Evolutionary conservation across 2,113 vertebrate species (phyloP), one percentile per base, ranked within the genome.

Genomic region (Bubo scandiacus): DNA sequence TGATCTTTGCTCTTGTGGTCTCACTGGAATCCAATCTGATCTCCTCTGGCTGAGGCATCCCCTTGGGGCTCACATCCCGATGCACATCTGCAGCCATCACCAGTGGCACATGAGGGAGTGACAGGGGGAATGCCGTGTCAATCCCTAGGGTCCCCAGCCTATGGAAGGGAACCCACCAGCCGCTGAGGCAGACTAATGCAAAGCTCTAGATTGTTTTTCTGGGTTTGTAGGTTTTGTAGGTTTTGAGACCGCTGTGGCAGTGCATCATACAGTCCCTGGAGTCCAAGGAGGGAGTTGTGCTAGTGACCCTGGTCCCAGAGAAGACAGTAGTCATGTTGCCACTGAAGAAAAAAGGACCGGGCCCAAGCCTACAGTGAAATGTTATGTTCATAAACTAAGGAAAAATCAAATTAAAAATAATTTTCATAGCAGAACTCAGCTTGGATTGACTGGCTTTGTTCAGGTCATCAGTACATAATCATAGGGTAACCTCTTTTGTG

Each of bases 41-140:
- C 34, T 78, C 20, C 16, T 79, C 25, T 38, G 63, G 38, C 45
- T 70, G 66, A 90, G 75, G 59, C 71, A 58, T 66, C 45, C 49
- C 77, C 72, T 65, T 47, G n/a, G 38, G 91, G 59, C 83, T 91
- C 22, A 65, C 36, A 40, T 95, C 58, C 77, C 29, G 16, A 49
- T 32, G 72, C 70, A 34, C 6, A 5, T 59, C 68, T 70, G 55
- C 54, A 87, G 68, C 92, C 65, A 75, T 66, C 26, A 71, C 72
- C 58, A 51, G 65, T 40, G 14, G 81, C 36, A 57, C 21, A 13
- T 1, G 11, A 66, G 12, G 30, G 40, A 82, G 12, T 25, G 34
- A 62, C 4, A 57, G 40, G 34, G 10, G 17, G 19, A 86, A 58
- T 0, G 0, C 49, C 30, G 67, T 0, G 0, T 43, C 67, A 27